Evolutionary conservation across 1,140 invertebrate species (phyloP).

Genomic region (Apis laboriosa): DNA sequence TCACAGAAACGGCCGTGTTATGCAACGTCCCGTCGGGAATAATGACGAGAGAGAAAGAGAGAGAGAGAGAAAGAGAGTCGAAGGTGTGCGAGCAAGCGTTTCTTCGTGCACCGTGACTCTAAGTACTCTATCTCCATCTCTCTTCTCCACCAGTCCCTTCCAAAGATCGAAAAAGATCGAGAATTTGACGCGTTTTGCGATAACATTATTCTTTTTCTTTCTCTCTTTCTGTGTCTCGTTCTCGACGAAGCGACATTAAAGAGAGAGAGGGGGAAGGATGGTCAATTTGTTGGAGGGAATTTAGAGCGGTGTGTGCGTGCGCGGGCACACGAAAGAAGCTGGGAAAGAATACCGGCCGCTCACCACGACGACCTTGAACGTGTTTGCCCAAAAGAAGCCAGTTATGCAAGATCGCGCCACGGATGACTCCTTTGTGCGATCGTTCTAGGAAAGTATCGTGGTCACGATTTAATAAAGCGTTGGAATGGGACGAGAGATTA

Average conservation of each 20-base stretch:
- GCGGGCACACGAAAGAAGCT: background rate
- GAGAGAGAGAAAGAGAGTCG: background rate
- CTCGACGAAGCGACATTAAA: background rate
- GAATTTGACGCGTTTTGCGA: too few species aligned
- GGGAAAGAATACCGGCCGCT: constrained; percentile 11
- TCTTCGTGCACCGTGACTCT: background rate
- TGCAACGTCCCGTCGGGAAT: constrained; percentile 66
- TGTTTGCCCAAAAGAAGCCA: constrained; percentile 31
- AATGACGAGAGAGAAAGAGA: constrained; percentile 46
- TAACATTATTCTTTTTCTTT: too few species aligned
- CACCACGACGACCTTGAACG: constrained; percentile 20
- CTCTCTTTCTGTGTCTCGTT: too few species aligned
- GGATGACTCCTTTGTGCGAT: constrained; percentile 31
- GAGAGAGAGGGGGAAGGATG: background rate
- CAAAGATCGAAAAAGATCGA: too few species aligned
- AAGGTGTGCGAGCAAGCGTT: background rate
- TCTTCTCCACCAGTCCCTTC: too few species aligned
- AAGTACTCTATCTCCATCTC: too few species aligned
- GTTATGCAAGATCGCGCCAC: constrained; percentile 46
- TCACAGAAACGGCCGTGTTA: constrained; percentile 61
- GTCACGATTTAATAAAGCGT: background rate
- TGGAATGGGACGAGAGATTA: too few species aligned
- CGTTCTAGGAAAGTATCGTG: constrained; percentile 31
- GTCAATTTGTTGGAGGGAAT: constrained; percentile 11
- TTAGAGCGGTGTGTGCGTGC: background rate